Evolutionary conservation across 2,888 invertebrate genomes (phyloP), one percentile per base, ranked within the genome.

Genomic region (Orchesellides sinensis): DNA sequence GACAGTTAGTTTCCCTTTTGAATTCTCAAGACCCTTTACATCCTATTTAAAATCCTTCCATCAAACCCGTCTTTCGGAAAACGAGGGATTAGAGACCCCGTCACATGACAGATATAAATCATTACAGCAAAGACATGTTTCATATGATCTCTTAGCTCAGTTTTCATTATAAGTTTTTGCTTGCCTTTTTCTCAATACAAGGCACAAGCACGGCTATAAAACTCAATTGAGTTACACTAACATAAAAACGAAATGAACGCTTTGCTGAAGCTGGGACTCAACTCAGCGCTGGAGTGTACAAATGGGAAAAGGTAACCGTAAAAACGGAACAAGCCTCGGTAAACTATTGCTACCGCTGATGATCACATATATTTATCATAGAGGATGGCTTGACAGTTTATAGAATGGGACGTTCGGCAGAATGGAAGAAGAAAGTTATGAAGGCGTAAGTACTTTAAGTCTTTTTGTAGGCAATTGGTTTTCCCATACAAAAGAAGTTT

Each of bases 11-110:
- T 54, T 54, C 35, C 54, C 56, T 47, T 27, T 49, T 27, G 14
- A 73, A 63, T 49, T 63, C 56, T 27, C 59, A 49, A n/a, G 8
- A 66, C 69, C 54, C 69, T 52, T 52, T 69, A 69, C 65, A 74
- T 52, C 61, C 61, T 79, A 78, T 74, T 79, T 74, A 72, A 63
- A 81, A 82, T 47, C 68, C 74, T 74, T 82, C 82, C 74, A 75
- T 82, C 82, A 82, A 61, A 69, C 68, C 32, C 47, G 54, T 63
- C 65, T 45, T 78, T 59, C 10, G 23, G 29, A 54, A 65, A 73
- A 25, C 40, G 47, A 45, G 56, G 40, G 70, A 70, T 40, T 70
- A 69, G 54, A 61, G 56, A 68, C 29, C n/a, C 59, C 32, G 65
- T 75, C 66, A 47, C 35, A 49, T 47, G 40, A 52, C 29, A 23